Evolutionary conservation across 2,888 invertebrate genomes (phyloP).

Genomic region (Hirtodrosophila histrioides): DNA sequence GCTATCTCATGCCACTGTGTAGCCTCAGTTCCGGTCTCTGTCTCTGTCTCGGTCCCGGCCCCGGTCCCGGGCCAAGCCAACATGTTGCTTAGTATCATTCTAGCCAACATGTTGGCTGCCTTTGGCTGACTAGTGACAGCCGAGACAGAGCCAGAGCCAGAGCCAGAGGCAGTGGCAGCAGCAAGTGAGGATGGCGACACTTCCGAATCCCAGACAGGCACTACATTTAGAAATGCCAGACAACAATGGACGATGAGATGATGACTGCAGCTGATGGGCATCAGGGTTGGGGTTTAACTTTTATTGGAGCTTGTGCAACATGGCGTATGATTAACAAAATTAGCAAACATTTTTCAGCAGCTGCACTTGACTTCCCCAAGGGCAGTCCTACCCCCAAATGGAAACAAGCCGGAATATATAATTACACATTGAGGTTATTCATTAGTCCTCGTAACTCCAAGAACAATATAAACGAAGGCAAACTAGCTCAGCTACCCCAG

Average conservation of each 20-base stretch:
- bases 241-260: constrained; percentile 46
- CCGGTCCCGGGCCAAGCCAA: constrained; percentile 55
- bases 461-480: too few species aligned
- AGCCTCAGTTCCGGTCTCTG: background rate
- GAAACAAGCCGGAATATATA: too few species aligned
- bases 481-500: too few species aligned
- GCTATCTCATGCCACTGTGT: constrained; percentile 16
- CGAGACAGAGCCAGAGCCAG: constrained; percentile 9
- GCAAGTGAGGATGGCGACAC: constrained; percentile 2
- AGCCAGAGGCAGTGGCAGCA: constrained; percentile 4
- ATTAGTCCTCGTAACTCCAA: too few species aligned
- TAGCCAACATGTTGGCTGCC: constrained; percentile 62
- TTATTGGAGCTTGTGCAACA: constrained; percentile 50
- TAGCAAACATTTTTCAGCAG: constrained; percentile 51
- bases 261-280: constrained; percentile 8
- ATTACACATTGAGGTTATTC: too few species aligned
- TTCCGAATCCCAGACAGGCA: constrained; percentile 24
- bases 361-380: constrained; percentile 20
- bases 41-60: background rate
- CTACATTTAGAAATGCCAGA: constrained; percentile 40
- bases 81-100: constrained; percentile 49
- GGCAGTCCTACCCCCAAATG: background rate
- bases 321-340: constrained; percentile 70
- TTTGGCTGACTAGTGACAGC: constrained; percentile 18
- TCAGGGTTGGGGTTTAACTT: background rate